Evolutionary conservation across 2,113 vertebrate genomes (phyloP), one percentile per base, ranked within the genome.

Genomic region (Corvus moneduloides): DNA sequence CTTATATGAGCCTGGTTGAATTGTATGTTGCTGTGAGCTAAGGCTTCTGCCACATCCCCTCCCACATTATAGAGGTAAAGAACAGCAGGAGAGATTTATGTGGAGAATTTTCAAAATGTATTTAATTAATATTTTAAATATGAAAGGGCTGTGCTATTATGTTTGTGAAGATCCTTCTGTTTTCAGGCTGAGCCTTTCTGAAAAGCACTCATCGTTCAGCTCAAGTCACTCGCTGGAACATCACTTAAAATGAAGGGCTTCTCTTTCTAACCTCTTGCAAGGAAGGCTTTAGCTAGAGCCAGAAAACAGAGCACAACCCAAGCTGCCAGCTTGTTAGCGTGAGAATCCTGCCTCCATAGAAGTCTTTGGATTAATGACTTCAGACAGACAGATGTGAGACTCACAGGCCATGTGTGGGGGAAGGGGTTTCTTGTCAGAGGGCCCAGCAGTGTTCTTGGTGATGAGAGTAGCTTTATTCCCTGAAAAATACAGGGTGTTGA

Each of bases 341-440:
- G 78, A 90, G 94, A 92, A 80, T 80, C 74, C 51, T 33, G 74
- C 55, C 69, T 92, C 84, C 63, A 17, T 16, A 28, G 58, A 94
- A 68, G 23, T 81, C 89, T 95, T 58, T 88, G 79, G 94, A 93
- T 97, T 96, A 92, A 95, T 96, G 79, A 95, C 72, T 97, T 97
- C 93, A 93, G 97, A 97, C 64, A 77, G 91, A 85, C 89, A 94
- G 84, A 86, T 94, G 92, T 93, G 86, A 96, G 94, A 89, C 49
- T 94, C 37, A 0, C 41, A 95, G 85, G 96, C 74, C 52, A 2
- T 63, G 64, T 23, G 68, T 94, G 91, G 62, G 56, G 93, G 61
- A 94, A 87, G 39, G 76, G 51, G 63, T 58, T 87, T 66, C 56
- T 87, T 24, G 33, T 49, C 39, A 1, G 43, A 89, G 54, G 63